These are phyloP conservation scores for Misgurnus mizolepis DNA, from an alignment of 2,113 vertebrate genomes.

Conservation along the genomic window DNA sequence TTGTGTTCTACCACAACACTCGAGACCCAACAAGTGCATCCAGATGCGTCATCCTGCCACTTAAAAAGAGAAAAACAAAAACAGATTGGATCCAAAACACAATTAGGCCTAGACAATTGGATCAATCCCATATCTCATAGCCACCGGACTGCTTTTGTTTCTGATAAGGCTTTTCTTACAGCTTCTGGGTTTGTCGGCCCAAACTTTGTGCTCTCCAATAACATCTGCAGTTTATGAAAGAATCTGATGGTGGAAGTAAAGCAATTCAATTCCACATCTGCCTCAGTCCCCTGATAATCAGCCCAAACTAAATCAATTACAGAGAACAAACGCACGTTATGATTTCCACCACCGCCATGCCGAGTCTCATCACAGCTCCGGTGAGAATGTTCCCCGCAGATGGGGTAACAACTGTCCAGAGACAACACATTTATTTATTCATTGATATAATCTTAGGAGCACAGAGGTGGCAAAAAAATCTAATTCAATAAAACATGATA, in stretches of 20 bases:
- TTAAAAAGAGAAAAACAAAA: conserved; percentile 13
- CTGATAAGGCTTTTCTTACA: conserved; percentile 54
- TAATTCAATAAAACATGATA: conserved; percentile 26
- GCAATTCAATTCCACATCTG: conserved; percentile 61
- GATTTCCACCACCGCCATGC: conserved; percentile 38
- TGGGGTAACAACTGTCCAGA: not conserved
- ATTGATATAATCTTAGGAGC: not conserved
- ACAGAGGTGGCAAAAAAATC: not conserved
- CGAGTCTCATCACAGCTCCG: conserved; percentile 16
- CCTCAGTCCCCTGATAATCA: conserved; percentile 64
- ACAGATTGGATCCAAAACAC: conserved; percentile 57
- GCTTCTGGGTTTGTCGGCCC: conserved; percentile 54
- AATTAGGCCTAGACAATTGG: conserved; percentile 54
- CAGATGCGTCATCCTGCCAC: conserved; percentile 5
- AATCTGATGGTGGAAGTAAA: conserved; percentile 56
- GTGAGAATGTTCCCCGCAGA: conserved; percentile 17
- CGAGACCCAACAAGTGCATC: not conserved
- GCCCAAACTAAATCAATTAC: conserved; percentile 72
- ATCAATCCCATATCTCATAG: conserved; percentile 57
- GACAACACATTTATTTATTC: conserved; percentile 11
- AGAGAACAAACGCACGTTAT: conserved; percentile 57
- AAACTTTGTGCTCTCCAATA: conserved; percentile 58
- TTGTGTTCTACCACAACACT: not conserved
- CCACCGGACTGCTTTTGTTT: conserved; percentile 59
- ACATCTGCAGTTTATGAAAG: conserved; percentile 66